Evolutionary conservation across 1,140 invertebrate species (phyloP).

Genomic region (Pygmarrhopalites habei): DNA sequence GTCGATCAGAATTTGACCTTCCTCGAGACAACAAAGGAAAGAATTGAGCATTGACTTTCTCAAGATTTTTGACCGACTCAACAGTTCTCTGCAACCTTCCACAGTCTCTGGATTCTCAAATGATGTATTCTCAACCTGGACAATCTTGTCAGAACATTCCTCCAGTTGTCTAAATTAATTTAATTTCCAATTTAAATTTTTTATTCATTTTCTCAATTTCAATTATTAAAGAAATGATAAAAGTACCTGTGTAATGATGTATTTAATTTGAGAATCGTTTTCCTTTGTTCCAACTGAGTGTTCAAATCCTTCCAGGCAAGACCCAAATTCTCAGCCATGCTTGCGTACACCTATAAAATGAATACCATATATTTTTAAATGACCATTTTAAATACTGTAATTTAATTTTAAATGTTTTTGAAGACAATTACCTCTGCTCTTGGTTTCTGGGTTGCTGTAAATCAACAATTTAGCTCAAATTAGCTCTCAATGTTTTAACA

Average conservation of each 20-base stretch:
- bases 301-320: constrained; percentile 75
- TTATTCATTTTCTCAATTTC: not conserved
- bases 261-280: constrained; percentile 49
- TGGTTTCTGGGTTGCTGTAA: constrained; percentile 66
- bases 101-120: constrained; percentile 54
- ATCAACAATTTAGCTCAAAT: too few relatives aligned
- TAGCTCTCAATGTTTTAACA: too few relatives aligned
- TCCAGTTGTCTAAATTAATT: not conserved
- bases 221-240: not conserved
- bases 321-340: constrained; percentile 82
- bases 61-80: constrained; percentile 57
- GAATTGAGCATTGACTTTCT: constrained; percentile 63
- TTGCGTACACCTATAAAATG: too few relatives aligned
- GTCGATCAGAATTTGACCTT: constrained; percentile 67
- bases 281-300: constrained; percentile 58
- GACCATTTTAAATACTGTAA: too few relatives aligned
- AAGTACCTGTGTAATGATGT: constrained; percentile 14
- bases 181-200: not conserved
- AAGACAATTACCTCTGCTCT: constrained; percentile 66
- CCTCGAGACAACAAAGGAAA: constrained; percentile 66
- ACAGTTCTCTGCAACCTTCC: constrained; percentile 56
- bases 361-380: too few relatives aligned
- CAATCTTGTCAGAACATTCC: constrained; percentile 2
- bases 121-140: not conserved
- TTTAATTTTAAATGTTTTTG: too few relatives aligned